These are phyloP conservation scores for Drosophila eohydei DNA, from an alignment of 2,888 invertebrate species.

Conservation along the genomic window DNA sequence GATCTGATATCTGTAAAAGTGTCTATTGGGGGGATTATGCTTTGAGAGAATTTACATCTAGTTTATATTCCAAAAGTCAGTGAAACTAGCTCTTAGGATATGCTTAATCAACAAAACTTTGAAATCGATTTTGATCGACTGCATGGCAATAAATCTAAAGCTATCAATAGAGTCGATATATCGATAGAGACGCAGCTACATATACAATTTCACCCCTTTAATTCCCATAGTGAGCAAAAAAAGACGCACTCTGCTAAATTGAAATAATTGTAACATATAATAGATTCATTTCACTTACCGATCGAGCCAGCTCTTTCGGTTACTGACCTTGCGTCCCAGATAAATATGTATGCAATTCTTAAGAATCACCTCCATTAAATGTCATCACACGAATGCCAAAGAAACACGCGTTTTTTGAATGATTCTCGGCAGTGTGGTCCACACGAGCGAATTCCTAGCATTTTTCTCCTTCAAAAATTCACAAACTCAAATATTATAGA, in stretches of 20 bases:
- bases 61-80: not conserved
- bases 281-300: not conserved
- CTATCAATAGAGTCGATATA: too few relatives aligned
- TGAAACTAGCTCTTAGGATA: not conserved
- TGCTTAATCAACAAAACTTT: not conserved
- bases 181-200: too few relatives aligned
- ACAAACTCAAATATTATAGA: constrained; percentile 26
- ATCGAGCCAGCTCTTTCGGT: not conserved
- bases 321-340: constrained; percentile 40
- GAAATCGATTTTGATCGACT: not conserved
- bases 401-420: constrained; percentile 55
- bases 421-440: constrained; percentile 38
- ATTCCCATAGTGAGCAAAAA: too few relatives aligned
- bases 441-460: constrained; percentile 57
- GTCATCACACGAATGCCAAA: constrained; percentile 10
- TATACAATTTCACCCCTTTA: too few relatives aligned
- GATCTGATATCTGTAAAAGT: too few relatives aligned
- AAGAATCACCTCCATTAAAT: constrained; percentile 18
- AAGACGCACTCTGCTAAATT: too few relatives aligned
- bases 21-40: not conserved
- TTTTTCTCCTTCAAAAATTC: constrained; percentile 15
- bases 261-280: not conserved
- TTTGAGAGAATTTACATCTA: too few relatives aligned
- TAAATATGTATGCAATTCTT: constrained; percentile 7
- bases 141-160: too few relatives aligned